Percentiles rank a stretch among this genome's conserved stretches.
These are phyloP conservation scores for Entomyzon cyanotis DNA, from an alignment of 2,113 vertebrate genomes.

Conservation along the genomic window DNA sequence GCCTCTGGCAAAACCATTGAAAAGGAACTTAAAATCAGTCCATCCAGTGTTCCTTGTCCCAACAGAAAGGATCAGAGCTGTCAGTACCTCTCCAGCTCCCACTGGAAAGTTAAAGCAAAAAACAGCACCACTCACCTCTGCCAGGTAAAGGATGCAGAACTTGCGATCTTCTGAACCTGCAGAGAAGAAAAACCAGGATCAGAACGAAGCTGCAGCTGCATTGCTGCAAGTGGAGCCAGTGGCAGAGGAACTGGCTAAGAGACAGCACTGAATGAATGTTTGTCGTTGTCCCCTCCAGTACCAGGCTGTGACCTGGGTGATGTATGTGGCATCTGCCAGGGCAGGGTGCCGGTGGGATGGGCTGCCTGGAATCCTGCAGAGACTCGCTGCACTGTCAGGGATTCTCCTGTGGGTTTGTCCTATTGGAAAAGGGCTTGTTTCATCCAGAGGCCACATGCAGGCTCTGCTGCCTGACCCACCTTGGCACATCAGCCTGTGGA, in stretches of 20 bases:
- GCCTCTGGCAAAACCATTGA: neutral
- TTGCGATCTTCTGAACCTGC: slow-evolving; percentile 82
- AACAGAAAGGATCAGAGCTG: neutral
- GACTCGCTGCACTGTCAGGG: rapidly evolving
- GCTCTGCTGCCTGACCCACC: neutral
- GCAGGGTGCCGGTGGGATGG: neutral
- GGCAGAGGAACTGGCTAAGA: neutral
- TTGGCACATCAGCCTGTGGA: rapidly evolving
- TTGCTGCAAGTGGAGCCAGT: neutral
- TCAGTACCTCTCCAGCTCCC: neutral
- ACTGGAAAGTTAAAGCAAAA: neutral
- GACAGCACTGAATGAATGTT: neutral
- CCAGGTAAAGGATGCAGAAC: slow-evolving; percentile 84
- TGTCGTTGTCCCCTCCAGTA: slow-evolving; percentile 21
- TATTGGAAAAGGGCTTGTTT: neutral
- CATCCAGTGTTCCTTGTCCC: neutral
- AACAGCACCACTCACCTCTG: slow-evolving; percentile 77
- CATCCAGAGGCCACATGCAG: neutral
- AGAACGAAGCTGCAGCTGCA: neutral
- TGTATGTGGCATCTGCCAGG: slow-evolving; percentile 13
- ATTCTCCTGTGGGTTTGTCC: neutral
- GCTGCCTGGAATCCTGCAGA: rapidly evolving
- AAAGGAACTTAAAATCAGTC: neutral
- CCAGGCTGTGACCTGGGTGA: slow-evolving; percentile 48
- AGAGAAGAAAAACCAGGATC: slow-evolving; percentile 5